Evolutionary conservation across 2,888 invertebrate genomes (phyloP).

Genomic region (Diaprepes abbreviatus): DNA sequence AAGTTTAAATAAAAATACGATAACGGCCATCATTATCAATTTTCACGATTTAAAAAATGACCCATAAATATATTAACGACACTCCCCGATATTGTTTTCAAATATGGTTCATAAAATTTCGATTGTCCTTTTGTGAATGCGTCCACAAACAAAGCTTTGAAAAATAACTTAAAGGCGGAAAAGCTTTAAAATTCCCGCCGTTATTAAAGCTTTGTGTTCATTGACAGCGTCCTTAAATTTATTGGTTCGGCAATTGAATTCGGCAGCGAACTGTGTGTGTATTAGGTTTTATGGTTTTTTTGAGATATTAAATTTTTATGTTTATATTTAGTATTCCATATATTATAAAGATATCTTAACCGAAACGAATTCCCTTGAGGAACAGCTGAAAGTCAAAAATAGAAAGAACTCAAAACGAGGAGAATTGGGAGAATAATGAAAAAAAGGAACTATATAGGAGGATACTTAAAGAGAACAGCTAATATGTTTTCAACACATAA

Average conservation of each 20-base stretch:
- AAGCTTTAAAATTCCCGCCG: slow-evolving; percentile 26
- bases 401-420: too few relatives aligned
- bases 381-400: too few relatives aligned
- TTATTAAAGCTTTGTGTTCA: slow-evolving; percentile 24
- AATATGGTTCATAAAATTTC: slow-evolving; percentile 22
- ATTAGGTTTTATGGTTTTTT: neutral
- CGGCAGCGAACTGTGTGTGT: slow-evolving; percentile 3
- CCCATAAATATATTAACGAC: slow-evolving; percentile 35
- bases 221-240: slow-evolving; percentile 25
- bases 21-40: neutral
- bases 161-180: slow-evolving; percentile 26
- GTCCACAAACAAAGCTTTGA: slow-evolving; percentile 23
- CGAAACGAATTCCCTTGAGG: too few relatives aligned
- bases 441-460: too few relatives aligned
- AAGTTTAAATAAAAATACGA: too few relatives aligned
- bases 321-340: too few relatives aligned
- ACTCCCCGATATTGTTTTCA: slow-evolving; percentile 21
- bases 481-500: too few relatives aligned
- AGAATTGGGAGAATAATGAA: too few relatives aligned
- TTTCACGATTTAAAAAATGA: slow-evolving; percentile 21
- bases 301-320: too few relatives aligned
- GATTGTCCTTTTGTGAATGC: slow-evolving; percentile 16
- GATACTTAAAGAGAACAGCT: too few relatives aligned
- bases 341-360: too few relatives aligned
- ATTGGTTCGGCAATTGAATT: slow-evolving; percentile 24